These are phyloP conservation scores for Pyxicephalus adspersus DNA, from an alignment of 2,113 vertebrate genomes.

Conservation along the genomic window DNA sequence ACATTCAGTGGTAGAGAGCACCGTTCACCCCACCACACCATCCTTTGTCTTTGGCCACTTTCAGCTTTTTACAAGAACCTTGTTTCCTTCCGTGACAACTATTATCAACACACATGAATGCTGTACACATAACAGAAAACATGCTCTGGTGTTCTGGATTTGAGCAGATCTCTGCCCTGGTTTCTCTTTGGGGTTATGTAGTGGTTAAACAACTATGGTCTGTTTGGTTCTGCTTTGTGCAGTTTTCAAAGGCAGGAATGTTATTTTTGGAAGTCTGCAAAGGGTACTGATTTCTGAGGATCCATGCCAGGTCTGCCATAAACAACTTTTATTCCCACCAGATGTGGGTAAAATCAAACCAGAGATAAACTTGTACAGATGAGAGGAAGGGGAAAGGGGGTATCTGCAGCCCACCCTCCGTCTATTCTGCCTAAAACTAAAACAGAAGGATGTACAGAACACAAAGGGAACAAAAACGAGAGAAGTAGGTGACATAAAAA, in stretches of 20 bases:
- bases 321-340: constrained; percentile 45
- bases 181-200: constrained; percentile 11
- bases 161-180: no score
- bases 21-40: no score
- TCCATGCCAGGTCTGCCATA: constrained; percentile 45
- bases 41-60: no score
- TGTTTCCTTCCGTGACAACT: no score
- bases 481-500: not conserved
- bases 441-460: not conserved
- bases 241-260: constrained; percentile 43
- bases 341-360: constrained; percentile 39
- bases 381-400: constrained; percentile 15
- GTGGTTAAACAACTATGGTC: constrained; percentile 27
- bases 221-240: constrained; percentile 28
- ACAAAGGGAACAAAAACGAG: not conserved
- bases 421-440: constrained; percentile 22
- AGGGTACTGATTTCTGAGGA: constrained; percentile 39
- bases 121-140: no score
- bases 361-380: constrained; percentile 46
- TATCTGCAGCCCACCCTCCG: constrained; percentile 8
- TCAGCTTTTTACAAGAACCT: no score
- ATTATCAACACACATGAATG: no score
- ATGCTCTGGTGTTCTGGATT: no score
- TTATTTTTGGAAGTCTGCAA: constrained; percentile 37
- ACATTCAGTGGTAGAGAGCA: no score